Evolutionary conservation across 2,888 invertebrate species (phyloP).

Genomic region (Dolomedes plantarius): DNA sequence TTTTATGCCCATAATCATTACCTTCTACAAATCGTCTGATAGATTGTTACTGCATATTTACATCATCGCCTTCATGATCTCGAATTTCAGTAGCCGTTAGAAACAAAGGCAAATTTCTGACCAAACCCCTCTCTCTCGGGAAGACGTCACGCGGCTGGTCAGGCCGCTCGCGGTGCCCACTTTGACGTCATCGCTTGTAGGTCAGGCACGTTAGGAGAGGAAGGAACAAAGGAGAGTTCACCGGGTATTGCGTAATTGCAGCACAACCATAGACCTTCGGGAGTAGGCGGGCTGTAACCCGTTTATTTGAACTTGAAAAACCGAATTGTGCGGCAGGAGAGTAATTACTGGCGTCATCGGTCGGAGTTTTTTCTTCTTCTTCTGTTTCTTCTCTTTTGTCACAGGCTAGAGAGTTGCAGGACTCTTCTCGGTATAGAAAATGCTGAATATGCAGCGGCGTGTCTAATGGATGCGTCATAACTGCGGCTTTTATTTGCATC

Average conservation of each 20-base stretch:
- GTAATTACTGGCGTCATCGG: background rate
- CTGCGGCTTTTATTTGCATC: no score
- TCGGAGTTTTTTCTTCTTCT: no score
- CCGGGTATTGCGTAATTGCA: background rate
- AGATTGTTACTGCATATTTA: no score
- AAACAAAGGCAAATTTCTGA: background rate
- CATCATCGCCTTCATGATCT: no score
- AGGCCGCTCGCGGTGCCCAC: background rate
- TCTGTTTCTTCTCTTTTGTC: no score
- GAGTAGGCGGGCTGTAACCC: background rate
- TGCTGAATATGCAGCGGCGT: no score
- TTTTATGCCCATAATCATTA: no score
- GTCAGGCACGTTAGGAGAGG: conserved; percentile 4
- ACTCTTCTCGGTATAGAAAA: no score
- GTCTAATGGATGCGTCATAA: no score
- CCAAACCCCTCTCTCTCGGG: background rate
- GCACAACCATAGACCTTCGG: background rate
- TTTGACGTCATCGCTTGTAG: conserved; percentile 45
- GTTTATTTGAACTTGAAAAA: conserved; percentile 8
- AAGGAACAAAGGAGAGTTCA: background rate
- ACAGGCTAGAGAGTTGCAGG: no score
- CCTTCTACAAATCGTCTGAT: no score
- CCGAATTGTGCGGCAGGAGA: background rate
- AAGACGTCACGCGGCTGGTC: background rate
- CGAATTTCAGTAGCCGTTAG: background rate